Base-by-base conservation (phyloP, 2,113 vertebrate species). In the Centrocercus urophasianus region DNA sequence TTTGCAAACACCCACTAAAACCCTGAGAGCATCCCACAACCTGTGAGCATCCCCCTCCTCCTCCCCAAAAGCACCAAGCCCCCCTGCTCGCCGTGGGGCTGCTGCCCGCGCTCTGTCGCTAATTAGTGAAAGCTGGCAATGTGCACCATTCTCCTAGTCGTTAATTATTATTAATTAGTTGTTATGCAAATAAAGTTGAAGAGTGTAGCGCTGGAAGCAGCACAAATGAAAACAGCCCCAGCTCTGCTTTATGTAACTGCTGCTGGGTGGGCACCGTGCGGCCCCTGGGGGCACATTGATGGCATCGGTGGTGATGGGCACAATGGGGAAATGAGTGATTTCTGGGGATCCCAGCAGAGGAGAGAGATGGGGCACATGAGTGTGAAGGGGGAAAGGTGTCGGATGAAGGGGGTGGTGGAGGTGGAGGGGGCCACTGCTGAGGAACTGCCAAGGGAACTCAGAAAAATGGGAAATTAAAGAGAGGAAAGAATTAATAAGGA, bases 161-260 rank as follows among this genome's bases (percentile, higher is more conserved):
- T 94, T 93, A 93, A 95, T 91, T 93, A 81, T 95, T 97, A 97
- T 97, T 96, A 97, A 96, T 95, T 95, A 88, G 93, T 95, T 95
- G 93, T 94, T 91, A 93, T 93, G 83, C 91, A 93, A 64, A 93
- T 92, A 96, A 61, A 88, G 57, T n/a, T 74, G 93, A 80, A 80
- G 69, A 92, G 72, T 25, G 4, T 56, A 47, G 71, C 0, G 10
- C 85, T 71, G 84, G n/a, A 88, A 84, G 79, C 89, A 56, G 70
- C 85, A 83, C 88, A 81, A 89, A 77, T 1, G 42, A 56, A 88
- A 71, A 38, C 93, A 86, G 94, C 57, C 82, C 93, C 0, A 0
- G 85, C 38, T 91, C 71, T 61, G 38, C 4, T 74, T 95, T 82
- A 76, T 73, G 77, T 79, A 90, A 93, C 1, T 1, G 17, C 0